Evolutionary conservation across 2,888 invertebrate species (phyloP), one percentile per base, ranked within the genome.

Genomic region (Xestobium rufovillosum): DNA sequence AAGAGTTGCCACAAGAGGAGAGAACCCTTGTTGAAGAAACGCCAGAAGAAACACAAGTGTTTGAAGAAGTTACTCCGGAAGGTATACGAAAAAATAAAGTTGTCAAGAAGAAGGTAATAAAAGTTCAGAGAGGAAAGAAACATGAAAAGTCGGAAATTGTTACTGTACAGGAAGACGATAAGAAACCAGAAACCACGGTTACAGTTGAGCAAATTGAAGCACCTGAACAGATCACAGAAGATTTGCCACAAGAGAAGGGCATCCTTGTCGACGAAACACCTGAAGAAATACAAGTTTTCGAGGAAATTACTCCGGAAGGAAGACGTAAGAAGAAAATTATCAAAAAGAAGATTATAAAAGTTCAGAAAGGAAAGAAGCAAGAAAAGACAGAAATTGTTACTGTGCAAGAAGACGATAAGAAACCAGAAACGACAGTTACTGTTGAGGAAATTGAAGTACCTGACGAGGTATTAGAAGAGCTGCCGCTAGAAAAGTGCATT

Each of bases 131-230:
- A 17, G 57, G 52, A 13, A 55, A 56, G 38, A 56, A 62, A 43
- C 49, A 59, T 42, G 61, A 67, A 50, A 56, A 61, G 13, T 66
- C 65, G 2, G 65, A 65, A 49, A 62, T 68, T 17, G 56, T 62
- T 36, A 67, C 57, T 2, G 52, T 61, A 1, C 54, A 57, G 31
- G 55, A 57, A 37, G 57, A 57, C 28, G 59, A 53, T 6, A 53
- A 59, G 41, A 44, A 46, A 25, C 61, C 64, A 2, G 52, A 59
- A 23, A 59, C 53, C 0, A 59, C 60, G 6, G 55, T 63, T 4
- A 48, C 50, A 3, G 51, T 53, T 31, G 44, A 53, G 27, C 48
- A 53, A 26, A 41, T 42, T 3, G 35, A 41, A 25, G 26, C 45
- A 15, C 41, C 42, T 4, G 44, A 44, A 38, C 19, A 8, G 23